Base-by-base conservation (phyloP, 2,888 invertebrate species). In the Sesia apiformis region DNA sequence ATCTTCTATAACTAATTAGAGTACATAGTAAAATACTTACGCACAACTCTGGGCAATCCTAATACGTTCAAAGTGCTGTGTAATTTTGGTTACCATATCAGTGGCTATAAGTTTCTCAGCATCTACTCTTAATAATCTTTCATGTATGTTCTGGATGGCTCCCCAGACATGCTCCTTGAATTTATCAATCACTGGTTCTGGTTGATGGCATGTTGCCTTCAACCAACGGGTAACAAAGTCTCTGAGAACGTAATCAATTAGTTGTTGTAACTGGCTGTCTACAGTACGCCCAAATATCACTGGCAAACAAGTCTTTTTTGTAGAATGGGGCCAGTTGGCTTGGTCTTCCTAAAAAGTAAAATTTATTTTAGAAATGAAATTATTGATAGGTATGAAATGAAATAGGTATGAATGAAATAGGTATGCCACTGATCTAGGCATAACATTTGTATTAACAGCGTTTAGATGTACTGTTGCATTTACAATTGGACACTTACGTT, bases 51-150 rank as follows among this genome's bases (percentile, higher is more conserved):
- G 93, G 5, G 95, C 93, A 70, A 94, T 92, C 63, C 96, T 90
- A 57, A 97, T 95, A 71, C 94, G 94, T 72, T 96, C 96, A 84
- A 97, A 95, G 90, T 97, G 97, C 57, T 93, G 92, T 6, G 95
- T 95, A 40, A 97, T 92, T 76, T 93, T 94, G 58, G 92, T 93
- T 3, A 96, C 93, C 90, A 97, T 93, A 75, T 95, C 96, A 71
- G 92, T 93, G 3, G 96, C 96, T 56, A 97, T 91, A 55, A 97
- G 86, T 79, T 95, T 95, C 53, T 96, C 94, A 57, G 94, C 93
- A 85, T 97, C 96, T 49, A 97, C 91, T 68, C 93, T 92, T 4
- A 92, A 87, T 46, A 96, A 84, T 63, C 95, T 91, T 56, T 94
- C 94, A 70, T 94, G 93, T 50, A 97, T 80, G 62, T 81, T 88